Evolutionary conservation across 2,797 vertebrate genomes (phyloP).

Genomic region (Anableps anableps): DNA sequence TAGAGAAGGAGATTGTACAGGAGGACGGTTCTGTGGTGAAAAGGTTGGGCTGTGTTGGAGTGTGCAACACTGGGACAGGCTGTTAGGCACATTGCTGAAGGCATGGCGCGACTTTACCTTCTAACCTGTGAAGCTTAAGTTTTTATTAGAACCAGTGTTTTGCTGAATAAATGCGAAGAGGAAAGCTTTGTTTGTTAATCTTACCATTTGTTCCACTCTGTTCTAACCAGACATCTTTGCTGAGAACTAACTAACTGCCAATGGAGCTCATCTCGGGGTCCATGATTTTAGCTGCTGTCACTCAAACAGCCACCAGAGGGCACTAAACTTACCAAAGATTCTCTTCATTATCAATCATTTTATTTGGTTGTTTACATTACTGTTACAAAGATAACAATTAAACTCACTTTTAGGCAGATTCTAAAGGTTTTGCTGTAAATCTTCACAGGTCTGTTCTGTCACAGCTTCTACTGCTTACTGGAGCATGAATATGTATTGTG

Average conservation of each 20-base stretch:
- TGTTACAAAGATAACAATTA: background rate
- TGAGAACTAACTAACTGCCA: background rate
- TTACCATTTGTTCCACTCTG: background rate
- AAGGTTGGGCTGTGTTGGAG: constrained; percentile 87
- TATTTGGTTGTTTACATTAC: too few relatives aligned
- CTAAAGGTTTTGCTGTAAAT: background rate
- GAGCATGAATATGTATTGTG: background rate
- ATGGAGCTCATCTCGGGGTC: too few relatives aligned
- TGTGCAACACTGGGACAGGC: constrained; percentile 13
- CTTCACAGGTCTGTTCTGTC: background rate
- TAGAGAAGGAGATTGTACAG: constrained; percentile 88
- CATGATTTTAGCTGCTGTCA: too few relatives aligned
- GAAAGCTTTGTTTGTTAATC: background rate
- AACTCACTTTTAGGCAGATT: background rate
- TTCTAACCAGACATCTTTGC: too few relatives aligned
- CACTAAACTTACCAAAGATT: too few relatives aligned
- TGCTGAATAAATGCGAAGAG: background rate
- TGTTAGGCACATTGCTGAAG: constrained; percentile 3
- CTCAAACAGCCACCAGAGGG: too few relatives aligned
- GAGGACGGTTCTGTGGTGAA: constrained; percentile 93
- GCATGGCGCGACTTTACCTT: constrained; percentile 42
- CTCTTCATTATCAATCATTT: too few relatives aligned
- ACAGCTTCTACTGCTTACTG: background rate
- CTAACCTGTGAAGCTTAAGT: background rate
- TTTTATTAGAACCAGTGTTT: background rate